A percentile compares a stretch with the other conserved stretches of the same genome.
phyloP scores from a whole-genome alignment of 2,888 invertebrate genomes.

The Lathronympha strigana region DNA sequence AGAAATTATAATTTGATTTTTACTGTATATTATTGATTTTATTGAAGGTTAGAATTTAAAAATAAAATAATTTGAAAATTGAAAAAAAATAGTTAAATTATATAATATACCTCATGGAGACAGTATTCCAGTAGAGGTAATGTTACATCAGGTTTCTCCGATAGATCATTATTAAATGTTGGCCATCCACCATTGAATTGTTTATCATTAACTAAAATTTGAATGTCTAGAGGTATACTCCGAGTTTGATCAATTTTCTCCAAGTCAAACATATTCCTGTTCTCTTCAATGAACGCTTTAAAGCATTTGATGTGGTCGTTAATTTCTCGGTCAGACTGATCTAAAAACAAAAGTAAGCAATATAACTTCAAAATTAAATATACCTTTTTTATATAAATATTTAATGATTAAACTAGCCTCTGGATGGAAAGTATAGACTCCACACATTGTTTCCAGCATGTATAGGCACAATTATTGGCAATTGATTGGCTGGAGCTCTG shows the following conservation, averaged over 20 bases:
- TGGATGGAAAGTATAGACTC: slow-evolving; percentile 90
- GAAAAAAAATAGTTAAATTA: neutral
- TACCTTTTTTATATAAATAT: neutral
- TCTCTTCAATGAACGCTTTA: slow-evolving; percentile 65
- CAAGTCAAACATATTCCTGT: slow-evolving; percentile 76
- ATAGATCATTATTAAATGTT: slow-evolving; percentile 86
- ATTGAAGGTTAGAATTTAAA: neutral
- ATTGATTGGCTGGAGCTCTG: slow-evolving; percentile 72
- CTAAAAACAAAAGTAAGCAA: slow-evolving; percentile 47
- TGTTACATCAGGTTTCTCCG: slow-evolving; percentile 86
- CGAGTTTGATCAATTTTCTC: slow-evolving; percentile 84
- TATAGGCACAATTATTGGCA: slow-evolving; percentile 65
- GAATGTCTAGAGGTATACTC: slow-evolving; percentile 84
- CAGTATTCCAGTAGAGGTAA: slow-evolving; percentile 90
- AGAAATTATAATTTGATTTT: neutral
- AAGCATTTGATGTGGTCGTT: slow-evolving; percentile 58
- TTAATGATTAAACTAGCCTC: slow-evolving; percentile 74
- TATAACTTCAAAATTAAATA: neutral
- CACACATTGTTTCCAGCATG: slow-evolving; percentile 85
- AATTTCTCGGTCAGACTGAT: slow-evolving; percentile 61
- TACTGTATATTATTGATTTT: neutral
- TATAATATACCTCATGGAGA: slow-evolving; percentile 87
- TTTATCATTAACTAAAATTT: slow-evolving; percentile 80
- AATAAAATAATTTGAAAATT: too few species aligned
- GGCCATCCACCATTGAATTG: slow-evolving; percentile 86